These are phyloP conservation scores for Pocillopora grandis DNA, from an alignment of 92 coral and sea anemone species.

Conservation along the genomic window DNA sequence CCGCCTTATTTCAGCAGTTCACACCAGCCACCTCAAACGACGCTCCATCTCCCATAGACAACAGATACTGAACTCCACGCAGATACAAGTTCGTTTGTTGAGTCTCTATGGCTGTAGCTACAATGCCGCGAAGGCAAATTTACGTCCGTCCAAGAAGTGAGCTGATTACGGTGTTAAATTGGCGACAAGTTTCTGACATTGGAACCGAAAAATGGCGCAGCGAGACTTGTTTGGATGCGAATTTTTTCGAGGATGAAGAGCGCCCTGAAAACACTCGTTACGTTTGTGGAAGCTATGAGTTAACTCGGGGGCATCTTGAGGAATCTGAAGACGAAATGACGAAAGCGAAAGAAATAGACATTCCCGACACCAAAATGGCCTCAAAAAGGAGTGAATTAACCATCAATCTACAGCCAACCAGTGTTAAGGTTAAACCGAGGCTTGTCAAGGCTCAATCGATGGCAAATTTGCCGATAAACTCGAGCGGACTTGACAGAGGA, in stretches of 20 bases:
- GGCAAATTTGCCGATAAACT: conserved; percentile 21
- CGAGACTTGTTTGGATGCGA: conserved; percentile 32
- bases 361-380: neutral
- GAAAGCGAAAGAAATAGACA: neutral
- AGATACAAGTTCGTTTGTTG: neutral
- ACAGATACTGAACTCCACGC: conserved; percentile 1
- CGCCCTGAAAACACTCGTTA: conserved; percentile 1
- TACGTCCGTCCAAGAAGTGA: conserved; percentile 40
- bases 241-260: conserved; percentile 16
- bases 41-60: neutral
- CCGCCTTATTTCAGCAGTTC: conserved; percentile 1
- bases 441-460: conserved; percentile 24
- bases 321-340: conserved; percentile 23
- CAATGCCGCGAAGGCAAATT: conserved; percentile 21
- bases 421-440: conserved; percentile 2
- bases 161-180: conserved; percentile 30
- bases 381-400: conserved; percentile 13
- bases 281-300: conserved; percentile 43
- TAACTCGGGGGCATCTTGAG: neutral
- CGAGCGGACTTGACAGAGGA: too few species aligned
- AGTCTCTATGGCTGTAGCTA: neutral
- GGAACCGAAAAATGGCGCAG: conserved; percentile 2
- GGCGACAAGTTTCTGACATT: conserved; percentile 39
- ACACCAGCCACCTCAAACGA: neutral
- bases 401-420: conserved; percentile 7